phyloP scores from a whole-genome alignment of 2,113 vertebrate genomes.

The Cyanoderma ruficeps region DNA sequence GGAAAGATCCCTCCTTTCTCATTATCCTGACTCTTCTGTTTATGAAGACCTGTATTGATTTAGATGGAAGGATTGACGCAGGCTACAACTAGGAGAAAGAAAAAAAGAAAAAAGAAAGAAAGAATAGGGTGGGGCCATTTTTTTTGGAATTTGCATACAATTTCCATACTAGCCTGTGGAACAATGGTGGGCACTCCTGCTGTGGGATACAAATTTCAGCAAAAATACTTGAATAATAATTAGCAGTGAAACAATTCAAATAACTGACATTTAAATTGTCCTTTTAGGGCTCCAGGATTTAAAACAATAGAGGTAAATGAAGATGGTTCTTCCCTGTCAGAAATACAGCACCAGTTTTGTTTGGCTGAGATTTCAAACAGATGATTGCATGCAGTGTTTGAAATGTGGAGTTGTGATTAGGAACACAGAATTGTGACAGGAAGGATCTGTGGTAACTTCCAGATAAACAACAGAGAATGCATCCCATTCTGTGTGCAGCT shows the following conservation, averaged over 20 bases:
- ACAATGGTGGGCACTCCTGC: background rate
- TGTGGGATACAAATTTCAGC: background rate
- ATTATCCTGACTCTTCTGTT: accelerated
- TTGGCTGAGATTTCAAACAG: background rate
- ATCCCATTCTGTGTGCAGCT: background rate
- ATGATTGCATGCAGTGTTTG: background rate
- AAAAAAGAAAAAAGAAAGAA: too few relatives aligned
- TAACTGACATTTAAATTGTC: background rate
- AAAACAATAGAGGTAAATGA: background rate
- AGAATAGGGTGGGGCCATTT: background rate
- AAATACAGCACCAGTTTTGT: background rate
- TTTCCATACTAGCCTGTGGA: background rate
- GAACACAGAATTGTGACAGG: background rate
- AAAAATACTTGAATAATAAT: background rate
- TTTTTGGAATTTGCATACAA: background rate
- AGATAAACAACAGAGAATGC: background rate
- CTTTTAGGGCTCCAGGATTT: background rate
- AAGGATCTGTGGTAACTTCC: background rate
- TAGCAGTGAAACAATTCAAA: background rate
- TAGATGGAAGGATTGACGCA: background rate
- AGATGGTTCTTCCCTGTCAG: background rate
- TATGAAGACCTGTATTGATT: background rate
- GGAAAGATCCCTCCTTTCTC: background rate
- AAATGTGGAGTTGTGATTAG: background rate
- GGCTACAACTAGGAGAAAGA: background rate